Percentiles rank a stretch among this genome's conserved stretches.
These are phyloP conservation scores for Cheilosia urbana DNA, from an alignment of 2,888 invertebrate species.

Conservation along the genomic window DNA sequence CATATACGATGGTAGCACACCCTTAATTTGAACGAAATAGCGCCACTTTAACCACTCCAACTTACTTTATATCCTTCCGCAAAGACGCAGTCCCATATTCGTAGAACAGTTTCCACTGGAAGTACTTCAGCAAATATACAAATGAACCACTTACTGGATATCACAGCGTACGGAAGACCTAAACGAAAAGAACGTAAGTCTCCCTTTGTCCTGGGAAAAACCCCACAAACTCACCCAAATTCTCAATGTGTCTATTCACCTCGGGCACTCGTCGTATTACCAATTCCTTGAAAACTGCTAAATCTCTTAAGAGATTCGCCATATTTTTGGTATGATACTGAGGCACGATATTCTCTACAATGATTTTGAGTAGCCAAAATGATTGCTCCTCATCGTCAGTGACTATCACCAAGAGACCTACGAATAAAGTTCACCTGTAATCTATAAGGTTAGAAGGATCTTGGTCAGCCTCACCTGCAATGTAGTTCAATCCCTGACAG, in stretches of 20 bases:
- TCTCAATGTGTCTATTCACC: constrained; percentile 91
- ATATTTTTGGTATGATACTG: constrained; percentile 95
- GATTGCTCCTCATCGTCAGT: constrained; percentile 95
- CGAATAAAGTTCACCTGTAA: constrained; percentile 11
- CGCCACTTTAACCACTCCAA: neutral
- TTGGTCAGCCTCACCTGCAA: constrained; percentile 86
- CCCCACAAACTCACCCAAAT: constrained; percentile 85
- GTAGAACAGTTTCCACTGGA: constrained; percentile 95
- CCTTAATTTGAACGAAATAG: neutral
- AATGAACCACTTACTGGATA: constrained; percentile 98
- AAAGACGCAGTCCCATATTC: constrained; percentile 98
- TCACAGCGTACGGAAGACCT: constrained; percentile 94
- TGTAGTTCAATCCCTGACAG: constrained; percentile 97
- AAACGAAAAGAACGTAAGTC: constrained; percentile 20
- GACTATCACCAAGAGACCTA: constrained; percentile 91
- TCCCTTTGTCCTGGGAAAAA: neutral
- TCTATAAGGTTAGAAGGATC: neutral
- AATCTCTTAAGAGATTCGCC: constrained; percentile 94
- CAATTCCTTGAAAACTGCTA: constrained; percentile 94
- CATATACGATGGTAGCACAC: too few relatives aligned
- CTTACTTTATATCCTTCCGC: constrained; percentile 93
- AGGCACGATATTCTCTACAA: constrained; percentile 93
- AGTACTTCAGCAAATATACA: constrained; percentile 97
- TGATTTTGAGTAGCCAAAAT: constrained; percentile 96
- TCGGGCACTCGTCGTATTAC: constrained; percentile 92